Conservation (phyloP, 2,113 vertebrate species). For the Pampusana beccarii region DNA sequence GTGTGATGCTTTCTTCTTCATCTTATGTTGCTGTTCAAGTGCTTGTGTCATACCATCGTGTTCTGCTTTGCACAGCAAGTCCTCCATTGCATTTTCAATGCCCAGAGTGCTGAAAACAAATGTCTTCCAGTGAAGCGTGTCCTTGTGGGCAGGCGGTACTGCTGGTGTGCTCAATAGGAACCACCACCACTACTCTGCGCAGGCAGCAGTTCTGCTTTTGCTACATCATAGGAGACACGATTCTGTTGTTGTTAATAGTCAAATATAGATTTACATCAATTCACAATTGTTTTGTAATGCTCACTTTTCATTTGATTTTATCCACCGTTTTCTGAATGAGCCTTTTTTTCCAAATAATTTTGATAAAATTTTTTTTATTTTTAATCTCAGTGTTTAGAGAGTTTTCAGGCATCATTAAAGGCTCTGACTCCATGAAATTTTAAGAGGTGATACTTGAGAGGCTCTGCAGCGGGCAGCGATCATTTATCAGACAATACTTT, state of each 20-base stretch:
- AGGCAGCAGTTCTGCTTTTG: not conserved
- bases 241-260: not conserved
- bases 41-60: fast-evolving
- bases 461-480: not conserved
- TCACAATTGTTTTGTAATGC: not conserved
- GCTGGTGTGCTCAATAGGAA: not conserved
- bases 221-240: not conserved
- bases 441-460: conserved; percentile 57
- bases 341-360: not conserved
- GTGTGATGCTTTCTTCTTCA: not conserved
- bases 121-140: not conserved
- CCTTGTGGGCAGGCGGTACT: not conserved
- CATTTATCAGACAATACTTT: conserved; percentile 55
- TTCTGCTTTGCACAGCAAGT: not conserved
- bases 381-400: not conserved
- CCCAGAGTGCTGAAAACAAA: not conserved
- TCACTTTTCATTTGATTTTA: not conserved
- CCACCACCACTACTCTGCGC: not conserved
- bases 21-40: not conserved
- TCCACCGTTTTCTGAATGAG: not conserved
- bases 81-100: not conserved
- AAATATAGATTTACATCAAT: not conserved
- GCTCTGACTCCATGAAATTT: conserved; percentile 34
- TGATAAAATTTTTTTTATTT: fast-evolving
- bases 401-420: conserved; percentile 26